Evolutionary conservation across 2,113 vertebrate genomes (phyloP).

Genomic region (Macroglossus sobrinus): DNA sequence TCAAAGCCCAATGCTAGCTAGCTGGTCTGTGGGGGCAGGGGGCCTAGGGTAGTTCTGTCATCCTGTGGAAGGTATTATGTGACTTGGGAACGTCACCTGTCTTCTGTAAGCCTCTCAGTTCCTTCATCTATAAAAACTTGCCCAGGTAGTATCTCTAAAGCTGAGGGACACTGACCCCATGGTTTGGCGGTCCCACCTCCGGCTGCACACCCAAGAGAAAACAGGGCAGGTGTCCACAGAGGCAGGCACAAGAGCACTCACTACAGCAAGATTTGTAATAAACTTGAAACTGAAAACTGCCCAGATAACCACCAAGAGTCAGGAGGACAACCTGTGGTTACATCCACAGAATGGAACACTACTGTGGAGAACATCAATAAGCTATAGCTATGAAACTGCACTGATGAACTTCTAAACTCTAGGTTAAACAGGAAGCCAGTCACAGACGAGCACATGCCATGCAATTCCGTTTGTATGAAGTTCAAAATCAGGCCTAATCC

Average conservation of each 20-base stretch:
- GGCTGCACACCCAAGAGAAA: neutral
- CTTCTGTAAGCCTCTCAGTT: neutral
- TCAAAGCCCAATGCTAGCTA: too few relatives aligned
- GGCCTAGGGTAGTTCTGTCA: neutral
- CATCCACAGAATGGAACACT: fast-evolving
- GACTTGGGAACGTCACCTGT: neutral
- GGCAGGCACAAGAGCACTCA: neutral
- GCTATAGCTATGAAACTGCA: neutral
- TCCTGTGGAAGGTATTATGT: neutral
- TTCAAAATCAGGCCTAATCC: neutral
- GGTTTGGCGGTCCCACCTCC: neutral
- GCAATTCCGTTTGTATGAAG: neutral
- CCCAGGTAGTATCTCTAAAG: neutral
- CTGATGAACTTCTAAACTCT: neutral
- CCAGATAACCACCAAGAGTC: neutral
- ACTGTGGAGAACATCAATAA: fast-evolving
- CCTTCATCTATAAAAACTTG: neutral
- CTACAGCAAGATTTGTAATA: fast-evolving
- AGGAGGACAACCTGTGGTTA: too few relatives aligned
- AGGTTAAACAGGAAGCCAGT: neutral
- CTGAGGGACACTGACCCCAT: neutral
- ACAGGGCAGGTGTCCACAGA: neutral
- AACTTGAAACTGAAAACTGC: neutral
- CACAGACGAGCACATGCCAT: neutral
- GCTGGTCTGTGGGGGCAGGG: too few relatives aligned